Conservation (phyloP, 1,140 invertebrate genomes). For the Caligus rogercresseyi region DNA sequence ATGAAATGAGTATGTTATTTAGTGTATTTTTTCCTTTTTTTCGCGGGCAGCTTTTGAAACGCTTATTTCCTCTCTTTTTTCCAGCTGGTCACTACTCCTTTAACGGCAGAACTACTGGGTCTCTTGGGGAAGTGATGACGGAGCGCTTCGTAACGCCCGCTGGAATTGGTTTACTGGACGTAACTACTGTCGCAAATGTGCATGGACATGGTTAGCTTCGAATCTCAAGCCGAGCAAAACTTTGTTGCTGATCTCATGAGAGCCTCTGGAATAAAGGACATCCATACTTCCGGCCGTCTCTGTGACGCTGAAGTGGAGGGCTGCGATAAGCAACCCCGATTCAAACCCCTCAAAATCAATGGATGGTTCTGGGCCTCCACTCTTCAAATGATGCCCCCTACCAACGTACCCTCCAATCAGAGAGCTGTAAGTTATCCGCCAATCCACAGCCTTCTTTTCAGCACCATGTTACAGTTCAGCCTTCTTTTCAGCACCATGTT, state of each 20-base stretch:
- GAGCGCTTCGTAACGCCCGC: slow-evolving; percentile 14
- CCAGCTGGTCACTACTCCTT: slow-evolving; percentile 7
- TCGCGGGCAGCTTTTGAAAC: too few species aligned
- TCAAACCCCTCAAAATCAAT: slow-evolving; percentile 52
- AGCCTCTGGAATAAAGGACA: neutral
- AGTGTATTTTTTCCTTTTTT: too few species aligned
- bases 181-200: slow-evolving; percentile 20
- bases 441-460: too few species aligned
- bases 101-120: slow-evolving; percentile 13
- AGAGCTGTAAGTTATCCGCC: neutral
- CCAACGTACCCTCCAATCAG: slow-evolving; percentile 28
- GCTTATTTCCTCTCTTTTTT: too few species aligned
- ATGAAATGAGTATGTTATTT: too few species aligned
- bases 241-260: slow-evolving; percentile 8
- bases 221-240: slow-evolving; percentile 13
- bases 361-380: slow-evolving; percentile 71
- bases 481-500: too few species aligned
- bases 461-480: neutral
- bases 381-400: slow-evolving; percentile 54
- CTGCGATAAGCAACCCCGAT: slow-evolving; percentile 46
- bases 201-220: slow-evolving; percentile 18
- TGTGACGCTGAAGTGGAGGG: slow-evolving; percentile 35
- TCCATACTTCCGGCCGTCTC: slow-evolving; percentile 1
- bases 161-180: slow-evolving; percentile 21
- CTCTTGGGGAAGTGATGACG: slow-evolving; percentile 12